Base-by-base conservation (phyloP, 2,888 invertebrate species). In the Drosophila meridiana region DNA sequence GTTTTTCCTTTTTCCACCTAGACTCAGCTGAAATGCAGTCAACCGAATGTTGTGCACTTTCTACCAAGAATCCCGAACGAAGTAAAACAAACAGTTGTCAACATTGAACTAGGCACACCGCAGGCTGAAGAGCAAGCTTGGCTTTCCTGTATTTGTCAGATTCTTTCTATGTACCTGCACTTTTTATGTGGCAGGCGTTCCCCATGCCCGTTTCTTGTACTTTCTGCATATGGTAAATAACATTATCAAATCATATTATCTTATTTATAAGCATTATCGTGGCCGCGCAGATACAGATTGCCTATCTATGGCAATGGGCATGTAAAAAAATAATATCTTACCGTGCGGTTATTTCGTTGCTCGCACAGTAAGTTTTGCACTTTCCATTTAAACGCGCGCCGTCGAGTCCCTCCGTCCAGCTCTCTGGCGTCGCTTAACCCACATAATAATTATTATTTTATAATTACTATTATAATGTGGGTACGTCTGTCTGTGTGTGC, bases 221-320 rank as follows among this genome's bases (percentile, higher is more conserved):
- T 86, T 89, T 86, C 88, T 85, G 85, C 88, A 87, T 91, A 92
- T 91, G 92, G 91, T 92, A 92, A 92, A 92, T 91, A 93, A 86
- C 89, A 91, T 93, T 93, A 93, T 93, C 93, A 92, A 91, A 90
- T 89, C 91, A 89, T 90, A 92, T 92, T 92, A 92, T 92, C 93
- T 92, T 87, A 87, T 89, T 91, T 91, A 90, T 91, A 90, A 90
- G 90, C 89, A 91, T 90, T 91, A 91, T 91, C 91, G 90, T 91
- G 20, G 74, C 77, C 83, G 56, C 76, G 88, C 91, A 91, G 84
- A 88, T 92, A 91, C 91, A 91, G 85, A 88, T 92, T 90, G 90
- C 90, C 91, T 90, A 90, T 90, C 90, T 90, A 91, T 91, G 91
- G 85, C 86, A 78, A 89, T 85, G 85, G 84, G 85, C 87, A 85